These are phyloP conservation scores for Silurus lanzhouensis DNA, from an alignment of 2,797 vertebrate genomes.

Conservation along the genomic window DNA sequence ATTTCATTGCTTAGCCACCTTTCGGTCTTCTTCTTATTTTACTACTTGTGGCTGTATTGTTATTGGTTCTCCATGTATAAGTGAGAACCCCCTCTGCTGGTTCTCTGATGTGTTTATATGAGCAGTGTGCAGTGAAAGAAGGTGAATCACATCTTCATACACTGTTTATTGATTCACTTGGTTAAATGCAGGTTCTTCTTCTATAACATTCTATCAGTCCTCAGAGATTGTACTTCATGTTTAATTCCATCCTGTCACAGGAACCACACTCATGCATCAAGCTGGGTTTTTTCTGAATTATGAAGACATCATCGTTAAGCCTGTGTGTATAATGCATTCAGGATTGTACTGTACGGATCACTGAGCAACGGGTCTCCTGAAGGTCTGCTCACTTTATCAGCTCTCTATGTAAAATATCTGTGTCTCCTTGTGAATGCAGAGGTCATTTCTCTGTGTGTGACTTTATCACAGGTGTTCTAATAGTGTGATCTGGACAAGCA, in stretches of 20 bases:
- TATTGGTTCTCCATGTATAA: not conserved
- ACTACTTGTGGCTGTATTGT: not conserved
- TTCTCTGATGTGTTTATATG: not conserved
- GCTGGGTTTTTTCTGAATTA: not conserved
- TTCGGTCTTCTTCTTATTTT: not conserved
- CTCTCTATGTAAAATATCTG: constrained; percentile 5
- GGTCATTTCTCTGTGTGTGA: constrained; percentile 8
- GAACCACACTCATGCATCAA: not conserved
- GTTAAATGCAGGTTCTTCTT: constrained; percentile 5
- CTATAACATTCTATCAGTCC: not conserved
- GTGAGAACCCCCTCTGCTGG: not conserved
- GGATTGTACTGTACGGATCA: constrained; percentile 21
- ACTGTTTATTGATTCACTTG: not conserved
- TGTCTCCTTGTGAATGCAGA: not conserved
- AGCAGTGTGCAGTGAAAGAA: not conserved
- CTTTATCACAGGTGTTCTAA: constrained; percentile 13
- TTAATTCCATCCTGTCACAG: not conserved
- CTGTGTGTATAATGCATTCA: constrained; percentile 24
- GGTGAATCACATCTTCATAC: not conserved
- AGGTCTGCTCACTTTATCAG: constrained; percentile 13
- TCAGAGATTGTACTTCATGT: not conserved
- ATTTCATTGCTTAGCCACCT: not conserved
- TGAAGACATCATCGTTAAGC: constrained; percentile 10
- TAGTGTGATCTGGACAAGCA: not conserved
- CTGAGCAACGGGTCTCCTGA: not conserved